phyloP scores from a whole-genome alignment of 2,888 invertebrate species.

The Bursaphelenchus okinawaensis region DNA sequence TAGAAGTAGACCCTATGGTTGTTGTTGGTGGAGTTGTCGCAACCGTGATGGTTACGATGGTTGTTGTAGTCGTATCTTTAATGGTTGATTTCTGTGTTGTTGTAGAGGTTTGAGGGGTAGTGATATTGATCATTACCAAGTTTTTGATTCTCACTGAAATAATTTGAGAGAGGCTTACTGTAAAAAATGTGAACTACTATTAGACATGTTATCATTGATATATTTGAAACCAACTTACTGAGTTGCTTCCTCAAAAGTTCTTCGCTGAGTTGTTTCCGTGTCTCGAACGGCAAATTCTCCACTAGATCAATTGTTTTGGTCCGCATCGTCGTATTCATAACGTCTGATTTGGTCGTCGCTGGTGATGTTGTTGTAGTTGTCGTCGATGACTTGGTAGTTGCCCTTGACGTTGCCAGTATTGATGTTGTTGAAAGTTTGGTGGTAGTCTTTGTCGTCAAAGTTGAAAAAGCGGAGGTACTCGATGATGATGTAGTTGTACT shows the following conservation, averaged over 20 bases:
- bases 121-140: neutral
- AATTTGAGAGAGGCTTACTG: no score
- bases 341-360: neutral
- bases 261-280: neutral
- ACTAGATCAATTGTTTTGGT: neutral
- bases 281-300: neutral
- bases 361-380: neutral
- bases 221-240: conserved; percentile 15
- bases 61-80: no score
- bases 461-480: neutral
- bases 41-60: no score
- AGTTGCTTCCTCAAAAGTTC: conserved; percentile 18
- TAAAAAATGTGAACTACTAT: no score
- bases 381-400: neutral
- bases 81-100: no score
- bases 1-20: no score
- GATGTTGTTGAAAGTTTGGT: conserved; percentile 5
- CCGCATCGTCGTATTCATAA: neutral
- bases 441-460: conserved; percentile 17
- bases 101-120: neutral
- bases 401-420: neutral
- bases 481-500: neutral
- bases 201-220: no score
- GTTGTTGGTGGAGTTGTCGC: no score
- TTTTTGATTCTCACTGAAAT: neutral